Evolutionary conservation across 1,140 invertebrate species (phyloP), one percentile per base, ranked within the genome.

Genomic region (Trichogramma pretiosum): DNA sequence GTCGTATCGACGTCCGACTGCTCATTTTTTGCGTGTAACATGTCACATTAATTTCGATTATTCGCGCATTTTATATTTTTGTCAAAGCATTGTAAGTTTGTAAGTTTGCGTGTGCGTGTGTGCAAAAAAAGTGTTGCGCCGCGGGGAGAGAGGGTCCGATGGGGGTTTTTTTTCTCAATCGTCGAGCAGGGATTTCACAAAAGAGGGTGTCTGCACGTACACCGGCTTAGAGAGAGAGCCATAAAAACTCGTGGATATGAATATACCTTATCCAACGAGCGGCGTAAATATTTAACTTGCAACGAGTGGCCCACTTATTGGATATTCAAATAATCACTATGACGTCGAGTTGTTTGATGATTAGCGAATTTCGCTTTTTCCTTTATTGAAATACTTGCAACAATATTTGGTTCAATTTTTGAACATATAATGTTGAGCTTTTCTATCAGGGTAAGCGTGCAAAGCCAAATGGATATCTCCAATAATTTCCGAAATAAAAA

Each of bases 1-100:
- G n/a, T n/a, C n/a, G 24, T 5, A 5, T 28, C 24, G 24, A 28
- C 24, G 24, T 11, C 57, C 56, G n/a, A n/a, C n/a, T n/a, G n/a
- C n/a, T n/a, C n/a, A n/a, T n/a, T n/a, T n/a, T n/a, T n/a, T n/a
- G 54, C 50, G 52, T 49, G 52, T 55, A 63, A 59, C 55, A 52
- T 42, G 18, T 49, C 55, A n/a, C 62, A 64, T 64, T 63, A 64
- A 64, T 64, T 63, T 57, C 58, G 58, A 63, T 59, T 56, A 60
- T 34, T 34, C 50, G 54, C 18, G 52, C 34, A 51, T 53, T 60
- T 55, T 56, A 46, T 56, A n/a, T n/a, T n/a, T 54, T 39, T 42
- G 52, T 54, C 51, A 53, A 50, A 53, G 44, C 50, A 44, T 28
- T 47, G 50, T 38, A 47, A 51, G 41, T n/a, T n/a, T n/a, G n/a